These are phyloP conservation scores for Chaetodon trifascialis DNA, from an alignment of 2,113 vertebrate species.

Conservation along the genomic window DNA sequence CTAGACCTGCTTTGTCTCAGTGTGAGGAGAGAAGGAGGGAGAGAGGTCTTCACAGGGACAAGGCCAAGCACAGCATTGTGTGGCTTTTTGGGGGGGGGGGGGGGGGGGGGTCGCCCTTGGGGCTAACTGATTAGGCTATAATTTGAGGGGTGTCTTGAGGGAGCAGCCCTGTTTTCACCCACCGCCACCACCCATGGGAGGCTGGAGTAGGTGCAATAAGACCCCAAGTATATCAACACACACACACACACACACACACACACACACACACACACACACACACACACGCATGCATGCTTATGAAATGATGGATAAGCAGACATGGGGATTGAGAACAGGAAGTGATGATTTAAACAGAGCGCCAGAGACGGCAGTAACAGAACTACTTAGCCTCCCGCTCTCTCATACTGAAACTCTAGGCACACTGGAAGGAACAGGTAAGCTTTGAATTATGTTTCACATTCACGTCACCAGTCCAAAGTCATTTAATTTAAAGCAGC, in stretches of 20 bases:
- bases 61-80: slow-evolving; percentile 70
- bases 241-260: slow-evolving; percentile 42
- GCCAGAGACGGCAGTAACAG: slow-evolving; percentile 72
- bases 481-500: slow-evolving; percentile 33
- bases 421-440: slow-evolving; percentile 47
- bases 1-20: slow-evolving; percentile 84
- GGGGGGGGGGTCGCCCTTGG: slow-evolving; percentile 49
- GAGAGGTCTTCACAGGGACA: slow-evolving; percentile 81
- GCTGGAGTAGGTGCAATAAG: slow-evolving; percentile 77
- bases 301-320: slow-evolving; percentile 81
- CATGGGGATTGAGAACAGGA: slow-evolving; percentile 80
- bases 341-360: slow-evolving; percentile 83
- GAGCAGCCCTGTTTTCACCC: slow-evolving; percentile 59
- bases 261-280: slow-evolving; percentile 43
- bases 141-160: slow-evolving; percentile 78
- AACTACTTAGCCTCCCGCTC: slow-evolving; percentile 26
- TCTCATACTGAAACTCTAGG: slow-evolving; percentile 10
- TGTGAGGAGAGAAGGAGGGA: slow-evolving; percentile 38
- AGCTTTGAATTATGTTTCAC: slow-evolving; percentile 42
- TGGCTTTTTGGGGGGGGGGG: slow-evolving; percentile 30
- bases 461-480: slow-evolving; percentile 25
- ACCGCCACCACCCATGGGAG: slow-evolving; percentile 73
- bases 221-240: slow-evolving; percentile 55
- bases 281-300: slow-evolving; percentile 45
- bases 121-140: slow-evolving; percentile 84